Evolutionary conservation across 2,113 vertebrate species (phyloP), one percentile per base, ranked within the genome.

Genomic region (Neodon shergylaensis): DNA sequence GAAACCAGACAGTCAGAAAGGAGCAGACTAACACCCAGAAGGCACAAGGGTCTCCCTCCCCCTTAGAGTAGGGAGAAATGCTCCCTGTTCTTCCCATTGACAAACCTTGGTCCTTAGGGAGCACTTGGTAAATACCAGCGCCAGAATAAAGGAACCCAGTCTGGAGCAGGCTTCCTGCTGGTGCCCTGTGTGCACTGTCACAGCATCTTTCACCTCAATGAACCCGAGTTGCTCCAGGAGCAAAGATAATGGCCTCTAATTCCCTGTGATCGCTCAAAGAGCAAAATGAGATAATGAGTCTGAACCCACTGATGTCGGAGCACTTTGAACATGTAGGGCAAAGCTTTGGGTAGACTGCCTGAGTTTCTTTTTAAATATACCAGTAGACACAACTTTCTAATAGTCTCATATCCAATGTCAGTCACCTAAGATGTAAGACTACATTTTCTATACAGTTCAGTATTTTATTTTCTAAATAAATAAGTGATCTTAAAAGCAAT

Each of bases 161-260:
- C 66, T 16, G 58, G 28, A 47, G 16, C 24, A 36, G 44, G 31
- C 63, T 83, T 94, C 66, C 66, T 81, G 52, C 58, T 81, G 31
- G 33, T 82, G 63, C 28, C 58, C 94, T 42, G 14, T 47, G 42
- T 77, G 24, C 81, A 52, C 76, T 66, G 86, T 39, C 36, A 77
- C 26, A 92, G 58, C 24, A n/a, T 31, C 42, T 28, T 93, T 77
- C 47, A 81, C 72, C 72, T 73, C 76, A 74, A 70, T 93, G 85
- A 96, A 95, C 70, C 72, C 70, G 36, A 49, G 31, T 28, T 87
- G 36, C 39, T 28, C 31, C 76, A 24, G 33, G 13, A 73, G 73
- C 88, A 97, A 92, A 95, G 85, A 77, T 85, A 92, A 94, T 88
- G 92, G 61, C 31, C 36, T 73, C 26, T 72, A 88, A 92, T 78